These are phyloP conservation scores for Vanessa cardui DNA, from an alignment of 2,888 invertebrate genomes.

Conservation along the genomic window DNA sequence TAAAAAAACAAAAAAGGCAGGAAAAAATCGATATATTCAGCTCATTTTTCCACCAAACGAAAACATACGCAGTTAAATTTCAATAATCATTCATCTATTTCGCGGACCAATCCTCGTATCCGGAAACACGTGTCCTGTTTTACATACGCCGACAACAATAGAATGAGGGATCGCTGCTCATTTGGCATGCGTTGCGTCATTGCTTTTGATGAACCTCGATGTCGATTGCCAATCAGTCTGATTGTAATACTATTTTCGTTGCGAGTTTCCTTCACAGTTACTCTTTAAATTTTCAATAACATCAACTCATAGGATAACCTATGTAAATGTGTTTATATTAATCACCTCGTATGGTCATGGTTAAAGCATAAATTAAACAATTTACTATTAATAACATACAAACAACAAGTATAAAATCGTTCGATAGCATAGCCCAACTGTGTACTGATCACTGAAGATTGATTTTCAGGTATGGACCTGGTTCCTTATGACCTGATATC, in stretches of 20 bases:
- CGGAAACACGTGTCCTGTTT: conserved; percentile 62
- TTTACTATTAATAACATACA: too few relatives aligned
- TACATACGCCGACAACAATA: conserved; percentile 60
- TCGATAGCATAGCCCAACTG: too few relatives aligned
- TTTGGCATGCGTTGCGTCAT: conserved; percentile 48
- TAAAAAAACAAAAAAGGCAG: not conserved
- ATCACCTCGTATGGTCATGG: too few relatives aligned
- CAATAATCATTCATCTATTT: conserved; percentile 41
- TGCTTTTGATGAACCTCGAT: conserved; percentile 38
- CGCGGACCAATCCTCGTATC: conserved; percentile 45
- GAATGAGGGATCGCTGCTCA: conserved; percentile 49
- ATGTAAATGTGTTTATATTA: too few relatives aligned
- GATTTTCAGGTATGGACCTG: too few relatives aligned
- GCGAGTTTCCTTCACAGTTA: not conserved
- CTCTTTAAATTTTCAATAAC: not conserved
- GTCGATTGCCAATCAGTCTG: conserved; percentile 20
- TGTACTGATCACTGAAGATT: too few relatives aligned
- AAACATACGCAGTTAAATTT: conserved; percentile 28
- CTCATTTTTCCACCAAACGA: not conserved
- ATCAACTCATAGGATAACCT: too few relatives aligned
- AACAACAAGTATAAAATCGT: too few relatives aligned
- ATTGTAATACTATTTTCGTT: conserved; percentile 1
- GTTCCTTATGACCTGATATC: too few relatives aligned
- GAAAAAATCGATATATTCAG: conserved; percentile 10
- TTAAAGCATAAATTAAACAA: too few relatives aligned